Base-by-base conservation (phyloP, 2,888 invertebrate species). In the Clitarchus hookeri region DNA sequence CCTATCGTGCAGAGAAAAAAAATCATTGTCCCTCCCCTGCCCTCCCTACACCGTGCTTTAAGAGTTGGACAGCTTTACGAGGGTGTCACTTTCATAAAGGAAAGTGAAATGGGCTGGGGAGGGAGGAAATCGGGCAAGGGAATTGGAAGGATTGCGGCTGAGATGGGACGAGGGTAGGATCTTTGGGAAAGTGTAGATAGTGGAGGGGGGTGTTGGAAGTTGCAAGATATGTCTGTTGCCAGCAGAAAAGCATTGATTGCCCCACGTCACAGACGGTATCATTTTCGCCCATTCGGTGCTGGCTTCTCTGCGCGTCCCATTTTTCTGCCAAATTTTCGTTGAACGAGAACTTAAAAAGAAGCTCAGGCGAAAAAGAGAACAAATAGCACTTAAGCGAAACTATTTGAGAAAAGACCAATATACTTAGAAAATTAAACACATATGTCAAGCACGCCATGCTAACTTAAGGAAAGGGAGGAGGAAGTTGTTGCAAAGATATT, bases 41-140 rank as follows among this genome's bases (percentile, higher is more conserved):
- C 85, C 85, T 48, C 85, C 85, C 85, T 85, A 2, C 65, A 23
- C n/a, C 65, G 3, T 65, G 65, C 65, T 65, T 6, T 65, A 65
- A 65, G 65, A 65, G 23, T 65, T n/a, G 65, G 65, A 65, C 65
- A 65, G 65, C 65, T 65, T 65, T 65, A 65, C 65, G 19, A 65
- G 65, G 23, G 65, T 65, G 65, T 65, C 65, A 65, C 65, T 65
- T 65, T 65, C 65, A 65, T 65, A 65, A 65, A 65, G n/a, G 65
- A 23, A 65, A 65, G 65, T 65, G 65, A 65, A 65, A 65, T 65
- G 65, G 65, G 19, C n/a, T 16, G 19, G 65, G 65, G n/a, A 23
- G n/a, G 16, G 65, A 65, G 65, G 65, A 19, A 65, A 65, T 65
- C 19, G 65, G 65, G 65, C 8, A 23, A 65, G 65, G n/a, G n/a